Base-by-base conservation (phyloP, 2,797 vertebrate genomes). In the Sebastes taczanowskii region DNA sequence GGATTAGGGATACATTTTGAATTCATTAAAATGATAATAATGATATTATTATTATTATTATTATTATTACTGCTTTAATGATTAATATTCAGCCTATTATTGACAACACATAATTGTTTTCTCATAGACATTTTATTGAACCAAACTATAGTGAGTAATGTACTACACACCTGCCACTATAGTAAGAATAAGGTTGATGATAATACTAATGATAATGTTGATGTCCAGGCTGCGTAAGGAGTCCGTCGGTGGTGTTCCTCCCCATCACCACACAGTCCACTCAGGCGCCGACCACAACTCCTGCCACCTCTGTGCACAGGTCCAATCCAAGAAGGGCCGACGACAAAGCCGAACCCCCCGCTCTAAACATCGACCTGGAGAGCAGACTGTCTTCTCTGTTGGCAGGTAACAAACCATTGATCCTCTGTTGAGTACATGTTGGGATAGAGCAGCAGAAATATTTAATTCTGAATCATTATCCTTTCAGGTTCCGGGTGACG, bases 371-470 rank as follows among this genome's bases (percentile, higher is more conserved):
- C 94, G 96, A 0, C 96, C 96, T 0, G 96, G 96, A 68, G 98
- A 99, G 83, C 97, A 97, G 92, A 99, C 97, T 0, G 97, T 99
- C 60, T 97, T 99, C 90, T 97, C 98, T 76, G 98, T 99, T 81
- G 98, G 98, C 94, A 97, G 98, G 98, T 98, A 94, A 88, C 35
- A 77, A 16, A 49, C 0, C 2, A 23, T 16, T 29, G 13, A 25
- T 1, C 13, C 5, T 10, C 46, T 35, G 27, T 2, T 59, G 6
- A 35, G 6, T 35, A 30, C 18, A 30, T 30, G 9, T 6, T 64
- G 6, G 22, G 16, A 25, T 22, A 14, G n/a, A 29, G 13, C 38
- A 6, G 1, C 20, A 55, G 38, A 60, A 66, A 11, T n/a, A 20
- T 52, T 38, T n/a, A 5, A 46, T 59, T 16, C 18, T 64, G 5